phyloP scores from a whole-genome alignment of 2,888 invertebrate genomes.

The Camptogramma bilineatum region DNA sequence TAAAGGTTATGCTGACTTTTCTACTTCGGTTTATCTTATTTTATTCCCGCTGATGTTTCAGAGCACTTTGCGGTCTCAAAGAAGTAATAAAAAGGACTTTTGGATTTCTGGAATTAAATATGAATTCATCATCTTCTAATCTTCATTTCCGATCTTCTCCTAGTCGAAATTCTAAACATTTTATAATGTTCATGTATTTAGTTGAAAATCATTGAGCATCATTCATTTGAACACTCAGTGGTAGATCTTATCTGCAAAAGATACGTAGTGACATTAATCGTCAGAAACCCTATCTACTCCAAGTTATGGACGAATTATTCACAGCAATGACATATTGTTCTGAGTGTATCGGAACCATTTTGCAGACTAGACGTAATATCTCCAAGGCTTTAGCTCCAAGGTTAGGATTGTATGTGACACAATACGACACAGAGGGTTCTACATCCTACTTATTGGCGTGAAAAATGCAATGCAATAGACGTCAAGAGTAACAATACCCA shows the following conservation, averaged over 20 bases:
- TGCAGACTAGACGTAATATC: too few relatives aligned
- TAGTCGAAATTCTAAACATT: too few relatives aligned
- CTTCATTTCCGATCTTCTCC: background rate
- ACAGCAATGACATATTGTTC: too few relatives aligned
- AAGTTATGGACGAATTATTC: too few relatives aligned
- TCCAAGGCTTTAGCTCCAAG: background rate
- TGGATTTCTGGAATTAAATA: background rate
- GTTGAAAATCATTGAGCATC: too few relatives aligned
- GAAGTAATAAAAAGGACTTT: background rate
- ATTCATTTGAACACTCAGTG: too few relatives aligned
- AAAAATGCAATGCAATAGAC: constrained; percentile 9
- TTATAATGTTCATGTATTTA: too few relatives aligned
- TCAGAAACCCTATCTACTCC: too few relatives aligned
- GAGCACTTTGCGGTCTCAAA: background rate
- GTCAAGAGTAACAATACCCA: background rate
- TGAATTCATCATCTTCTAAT: background rate
- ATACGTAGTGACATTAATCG: too few relatives aligned
- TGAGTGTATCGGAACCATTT: too few relatives aligned
- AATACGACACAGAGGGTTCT: background rate
- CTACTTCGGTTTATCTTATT: constrained; percentile 3
- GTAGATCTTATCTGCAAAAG: too few relatives aligned
- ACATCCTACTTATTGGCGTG: background rate
- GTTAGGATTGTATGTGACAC: background rate
- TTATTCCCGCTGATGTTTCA: background rate
- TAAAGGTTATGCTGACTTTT: constrained; percentile 14